Conservation (phyloP, 2,113 vertebrate genomes). For the Riparia riparia region DNA sequence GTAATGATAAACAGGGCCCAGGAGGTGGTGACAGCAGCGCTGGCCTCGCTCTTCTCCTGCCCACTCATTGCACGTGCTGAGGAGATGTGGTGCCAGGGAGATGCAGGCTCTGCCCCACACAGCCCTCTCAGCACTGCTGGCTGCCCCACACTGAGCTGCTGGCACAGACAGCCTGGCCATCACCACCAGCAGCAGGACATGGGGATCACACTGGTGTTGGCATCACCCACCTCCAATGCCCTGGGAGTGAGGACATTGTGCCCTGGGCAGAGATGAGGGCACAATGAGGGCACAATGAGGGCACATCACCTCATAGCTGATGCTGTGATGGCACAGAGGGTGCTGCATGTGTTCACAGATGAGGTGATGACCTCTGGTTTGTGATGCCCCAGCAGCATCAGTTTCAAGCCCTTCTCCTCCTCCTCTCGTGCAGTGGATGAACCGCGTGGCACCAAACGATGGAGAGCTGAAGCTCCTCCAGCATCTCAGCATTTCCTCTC, state of each 20-base stretch:
- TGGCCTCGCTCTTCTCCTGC: background rate
- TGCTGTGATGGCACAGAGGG: background rate
- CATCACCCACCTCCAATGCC: background rate
- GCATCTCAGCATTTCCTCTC: fast-evolving
- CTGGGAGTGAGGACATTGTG: fast-evolving
- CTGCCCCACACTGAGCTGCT: fast-evolving
- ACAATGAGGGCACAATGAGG: background rate
- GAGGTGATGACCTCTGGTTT: background rate
- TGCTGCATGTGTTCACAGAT: background rate
- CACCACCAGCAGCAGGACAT: background rate
- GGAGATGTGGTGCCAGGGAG: background rate
- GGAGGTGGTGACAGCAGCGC: background rate
- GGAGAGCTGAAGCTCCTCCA: background rate
- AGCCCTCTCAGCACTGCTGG: background rate
- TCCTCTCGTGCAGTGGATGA: background rate
- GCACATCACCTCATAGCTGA: background rate
- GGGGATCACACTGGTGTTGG: fast-evolving
- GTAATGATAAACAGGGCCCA: conserved; percentile 6
- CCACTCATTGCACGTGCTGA: fast-evolving
- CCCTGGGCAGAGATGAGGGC: background rate
- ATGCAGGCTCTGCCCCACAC: background rate
- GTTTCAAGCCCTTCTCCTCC: background rate
- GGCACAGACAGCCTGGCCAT: background rate
- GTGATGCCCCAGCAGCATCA: background rate
- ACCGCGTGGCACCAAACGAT: background rate